Percentiles rank a stretch among this genome's conserved stretches.
These are phyloP conservation scores for Eulemur mongoz DNA, from an alignment of 2,797 vertebrate species.

Conservation along the genomic window DNA sequence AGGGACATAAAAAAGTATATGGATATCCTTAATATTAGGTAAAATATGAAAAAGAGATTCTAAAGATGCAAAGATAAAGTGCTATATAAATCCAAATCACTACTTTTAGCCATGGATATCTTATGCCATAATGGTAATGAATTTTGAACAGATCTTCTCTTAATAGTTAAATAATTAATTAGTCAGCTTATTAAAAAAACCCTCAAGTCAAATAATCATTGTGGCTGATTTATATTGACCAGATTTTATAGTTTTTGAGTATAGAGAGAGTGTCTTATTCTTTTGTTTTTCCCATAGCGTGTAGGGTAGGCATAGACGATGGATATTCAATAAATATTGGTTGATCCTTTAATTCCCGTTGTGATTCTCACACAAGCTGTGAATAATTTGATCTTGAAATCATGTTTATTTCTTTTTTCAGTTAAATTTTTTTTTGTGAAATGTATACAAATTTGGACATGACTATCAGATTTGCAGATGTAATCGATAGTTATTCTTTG, in stretches of 20 bases:
- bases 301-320: not conserved
- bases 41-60: not conserved
- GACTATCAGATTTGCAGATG: not conserved
- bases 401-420: not conserved
- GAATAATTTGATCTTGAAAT: conserved; percentile 15
- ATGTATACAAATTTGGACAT: not conserved
- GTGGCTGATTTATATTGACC: not conserved
- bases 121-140: not conserved
- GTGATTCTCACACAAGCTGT: not conserved
- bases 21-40: not conserved
- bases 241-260: not conserved
- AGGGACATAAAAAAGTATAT: not conserved
- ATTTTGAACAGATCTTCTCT: not conserved
- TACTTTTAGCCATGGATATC: not conserved
- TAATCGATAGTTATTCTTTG: not conserved
- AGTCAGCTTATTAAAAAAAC: not conserved
- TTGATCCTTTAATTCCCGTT: not conserved
- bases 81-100: not conserved
- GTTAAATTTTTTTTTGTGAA: not conserved
- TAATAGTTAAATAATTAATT: not conserved
- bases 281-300: not conserved
- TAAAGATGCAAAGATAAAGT: not conserved
- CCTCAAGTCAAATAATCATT: not conserved
- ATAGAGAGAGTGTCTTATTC: not conserved
- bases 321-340: not conserved